phyloP scores from a whole-genome alignment of 2,888 invertebrate genomes.

The Oasisia sp. region DNA sequence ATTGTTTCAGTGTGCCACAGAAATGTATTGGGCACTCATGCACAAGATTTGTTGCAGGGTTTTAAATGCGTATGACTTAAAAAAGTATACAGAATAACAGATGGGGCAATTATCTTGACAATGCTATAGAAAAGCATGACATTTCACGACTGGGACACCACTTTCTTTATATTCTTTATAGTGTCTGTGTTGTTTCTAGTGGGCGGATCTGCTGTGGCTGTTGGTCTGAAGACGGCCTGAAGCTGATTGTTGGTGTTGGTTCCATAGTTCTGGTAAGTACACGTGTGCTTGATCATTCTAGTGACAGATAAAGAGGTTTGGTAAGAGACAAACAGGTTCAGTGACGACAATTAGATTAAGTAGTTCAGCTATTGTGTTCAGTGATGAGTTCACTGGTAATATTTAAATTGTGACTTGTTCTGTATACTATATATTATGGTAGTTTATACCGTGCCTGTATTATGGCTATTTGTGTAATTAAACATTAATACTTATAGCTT shows the following conservation, averaged over 20 bases:
- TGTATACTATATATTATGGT: too few relatives aligned
- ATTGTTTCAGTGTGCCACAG: too few relatives aligned
- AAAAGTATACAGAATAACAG: too few relatives aligned
- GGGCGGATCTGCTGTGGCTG: constrained; percentile 56
- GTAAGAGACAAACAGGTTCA: neutral
- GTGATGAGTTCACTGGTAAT: neutral
- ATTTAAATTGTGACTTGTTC: too few relatives aligned
- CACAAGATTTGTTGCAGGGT: neutral
- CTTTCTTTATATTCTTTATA: neutral
- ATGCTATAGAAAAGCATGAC: too few relatives aligned
- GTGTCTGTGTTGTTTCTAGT: constrained; percentile 40
- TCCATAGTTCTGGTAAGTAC: constrained; percentile 50
- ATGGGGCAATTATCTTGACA: too few relatives aligned
- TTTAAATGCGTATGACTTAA: too few relatives aligned
- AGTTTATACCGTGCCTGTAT: too few relatives aligned
- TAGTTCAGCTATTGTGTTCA: neutral
- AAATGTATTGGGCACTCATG: neutral
- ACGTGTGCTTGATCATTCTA: neutral
- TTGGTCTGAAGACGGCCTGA: constrained; percentile 57
- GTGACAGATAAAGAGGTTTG: neutral
- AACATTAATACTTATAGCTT: too few relatives aligned
- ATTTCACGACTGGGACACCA: too few relatives aligned
- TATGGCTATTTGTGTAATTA: too few relatives aligned
- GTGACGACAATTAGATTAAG: neutral
- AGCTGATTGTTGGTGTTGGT: constrained; percentile 52